Conservation (phyloP, 2,113 vertebrate genomes). For the Chionomys nivalis region DNA sequence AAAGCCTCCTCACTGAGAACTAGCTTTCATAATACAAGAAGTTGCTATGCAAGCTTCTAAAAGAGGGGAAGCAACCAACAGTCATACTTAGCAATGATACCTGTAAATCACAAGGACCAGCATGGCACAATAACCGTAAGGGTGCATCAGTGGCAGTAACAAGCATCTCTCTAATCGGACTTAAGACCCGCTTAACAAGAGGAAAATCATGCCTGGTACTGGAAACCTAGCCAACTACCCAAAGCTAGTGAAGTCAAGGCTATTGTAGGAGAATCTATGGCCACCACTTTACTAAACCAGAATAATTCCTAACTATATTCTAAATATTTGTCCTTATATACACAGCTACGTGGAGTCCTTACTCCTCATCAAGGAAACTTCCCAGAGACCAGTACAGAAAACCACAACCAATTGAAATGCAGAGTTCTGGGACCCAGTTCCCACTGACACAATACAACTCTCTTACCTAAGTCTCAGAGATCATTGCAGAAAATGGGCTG, state of each 20-base stretch:
- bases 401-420: not conserved
- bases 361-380: not conserved
- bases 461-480: not conserved
- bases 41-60: not conserved
- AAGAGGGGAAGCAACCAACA: not conserved
- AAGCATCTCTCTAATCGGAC: not conserved
- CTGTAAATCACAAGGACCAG: not conserved
- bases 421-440: not conserved
- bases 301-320: not conserved
- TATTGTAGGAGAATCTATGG: not conserved
- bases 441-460: not conserved
- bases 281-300: not conserved
- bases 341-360: not conserved
- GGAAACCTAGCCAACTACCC: not conserved
- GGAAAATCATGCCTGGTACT: not conserved
- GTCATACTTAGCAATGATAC: not conserved
- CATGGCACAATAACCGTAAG: not conserved
- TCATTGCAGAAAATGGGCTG: not conserved
- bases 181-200: not conserved
- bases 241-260: not conserved
- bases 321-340: not conserved
- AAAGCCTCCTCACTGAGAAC: not conserved
- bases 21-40: not conserved
- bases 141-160: not conserved
- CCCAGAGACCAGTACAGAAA: not conserved